Percentiles rank a stretch among this genome's conserved stretches.
Evolutionary conservation across 2,113 vertebrate genomes (phyloP).

Genomic region (Sapajus apella): DNA sequence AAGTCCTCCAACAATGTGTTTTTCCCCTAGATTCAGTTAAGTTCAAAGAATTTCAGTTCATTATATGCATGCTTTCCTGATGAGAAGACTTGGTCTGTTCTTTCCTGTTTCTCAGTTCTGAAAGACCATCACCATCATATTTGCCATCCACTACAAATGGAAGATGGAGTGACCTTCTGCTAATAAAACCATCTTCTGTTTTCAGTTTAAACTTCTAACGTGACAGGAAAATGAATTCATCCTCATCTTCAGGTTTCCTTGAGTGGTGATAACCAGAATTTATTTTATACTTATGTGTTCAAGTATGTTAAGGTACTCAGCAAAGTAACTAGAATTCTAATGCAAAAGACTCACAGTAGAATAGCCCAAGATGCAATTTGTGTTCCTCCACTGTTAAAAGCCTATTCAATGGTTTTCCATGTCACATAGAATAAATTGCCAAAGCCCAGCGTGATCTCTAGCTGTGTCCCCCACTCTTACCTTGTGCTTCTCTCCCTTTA

Average conservation of each 20-base stretch:
- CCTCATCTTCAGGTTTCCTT: slow-evolving; percentile 7
- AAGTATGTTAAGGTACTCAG: background rate
- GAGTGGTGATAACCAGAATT: background rate
- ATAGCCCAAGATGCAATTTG: background rate
- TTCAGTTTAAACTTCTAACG: background rate
- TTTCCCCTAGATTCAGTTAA: background rate
- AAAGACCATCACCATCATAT: background rate
- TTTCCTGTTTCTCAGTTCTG: background rate
- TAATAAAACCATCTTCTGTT: background rate
- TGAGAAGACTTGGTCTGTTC: background rate
- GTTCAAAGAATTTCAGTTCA: slow-evolving; percentile 57
- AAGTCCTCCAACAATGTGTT: background rate
- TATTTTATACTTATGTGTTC: slow-evolving; percentile 26
- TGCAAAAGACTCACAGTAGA: background rate
- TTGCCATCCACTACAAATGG: background rate
- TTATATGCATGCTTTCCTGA: slow-evolving; percentile 32
- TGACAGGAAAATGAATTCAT: background rate
- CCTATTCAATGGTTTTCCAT: background rate
- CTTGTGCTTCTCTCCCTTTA: background rate
- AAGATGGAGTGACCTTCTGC: background rate
- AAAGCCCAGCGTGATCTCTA: background rate
- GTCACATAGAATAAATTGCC: background rate
- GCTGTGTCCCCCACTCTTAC: background rate
- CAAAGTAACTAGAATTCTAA: slow-evolving; percentile 26
- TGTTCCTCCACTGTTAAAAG: background rate